Evolutionary conservation across 2,113 vertebrate species (phyloP).

Genomic region (Ammospiza caudacuta): DNA sequence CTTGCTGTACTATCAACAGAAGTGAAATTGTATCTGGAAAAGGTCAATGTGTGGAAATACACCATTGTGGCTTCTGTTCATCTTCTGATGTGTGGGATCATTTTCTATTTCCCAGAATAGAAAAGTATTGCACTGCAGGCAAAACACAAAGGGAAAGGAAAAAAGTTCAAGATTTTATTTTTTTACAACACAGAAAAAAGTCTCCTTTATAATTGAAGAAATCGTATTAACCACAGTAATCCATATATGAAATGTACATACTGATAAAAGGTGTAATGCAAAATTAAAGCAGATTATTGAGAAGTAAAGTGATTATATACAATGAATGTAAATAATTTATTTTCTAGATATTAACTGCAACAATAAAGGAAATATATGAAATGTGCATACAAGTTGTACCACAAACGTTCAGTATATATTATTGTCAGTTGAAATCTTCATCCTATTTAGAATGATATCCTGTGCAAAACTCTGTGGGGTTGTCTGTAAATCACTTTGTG

Average conservation of each 20-base stretch:
- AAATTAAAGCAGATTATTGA: not conserved
- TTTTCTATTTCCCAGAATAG: not conserved
- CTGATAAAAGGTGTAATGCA: not conserved
- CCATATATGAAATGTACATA: not conserved
- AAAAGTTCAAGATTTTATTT: not conserved
- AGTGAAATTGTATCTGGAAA: constrained; percentile 14
- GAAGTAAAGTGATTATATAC: not conserved
- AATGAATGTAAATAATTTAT: not conserved
- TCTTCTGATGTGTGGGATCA: not conserved
- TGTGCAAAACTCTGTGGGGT: not conserved
- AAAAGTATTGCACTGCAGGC: not conserved
- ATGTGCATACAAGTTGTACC: not conserved
- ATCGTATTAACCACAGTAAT: not conserved
- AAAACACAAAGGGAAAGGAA: not conserved
- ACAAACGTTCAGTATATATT: not conserved
- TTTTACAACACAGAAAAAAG: not conserved
- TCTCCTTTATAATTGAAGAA: not conserved
- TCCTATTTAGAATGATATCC: not conserved
- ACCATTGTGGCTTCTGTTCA: not conserved
- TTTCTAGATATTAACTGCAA: not conserved
- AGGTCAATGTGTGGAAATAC: not conserved
- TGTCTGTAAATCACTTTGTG: not conserved
- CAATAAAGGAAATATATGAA: not conserved
- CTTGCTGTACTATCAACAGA: not conserved
- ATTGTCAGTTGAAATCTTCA: not conserved